phyloP scores from a whole-genome alignment of 2,113 vertebrate genomes.

The Pachycephala philippinensis region DNA sequence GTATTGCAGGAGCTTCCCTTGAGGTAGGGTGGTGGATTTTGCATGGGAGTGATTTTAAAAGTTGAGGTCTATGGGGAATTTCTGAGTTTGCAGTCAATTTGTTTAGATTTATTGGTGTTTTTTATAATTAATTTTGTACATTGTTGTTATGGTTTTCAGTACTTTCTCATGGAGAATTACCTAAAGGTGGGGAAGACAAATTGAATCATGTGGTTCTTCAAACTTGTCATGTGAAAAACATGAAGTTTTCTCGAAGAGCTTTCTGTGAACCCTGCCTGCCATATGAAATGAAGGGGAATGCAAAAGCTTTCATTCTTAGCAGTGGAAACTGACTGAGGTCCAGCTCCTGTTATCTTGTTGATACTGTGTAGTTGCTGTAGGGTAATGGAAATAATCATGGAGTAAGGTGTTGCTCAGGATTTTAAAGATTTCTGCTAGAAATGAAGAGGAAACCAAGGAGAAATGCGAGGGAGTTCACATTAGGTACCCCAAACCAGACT shows the following conservation, averaged over 20 bases:
- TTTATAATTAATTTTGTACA: background rate
- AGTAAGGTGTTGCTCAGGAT: background rate
- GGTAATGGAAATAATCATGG: fast-evolving
- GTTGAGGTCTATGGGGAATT: background rate
- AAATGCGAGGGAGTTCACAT: background rate
- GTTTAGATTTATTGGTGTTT: background rate
- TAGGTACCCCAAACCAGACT: background rate
- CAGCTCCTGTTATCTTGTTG: background rate
- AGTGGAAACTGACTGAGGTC: background rate
- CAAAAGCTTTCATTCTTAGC: background rate
- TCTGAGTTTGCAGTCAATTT: background rate
- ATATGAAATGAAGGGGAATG: background rate
- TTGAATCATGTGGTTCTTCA: background rate
- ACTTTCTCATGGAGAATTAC: background rate
- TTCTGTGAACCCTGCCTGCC: background rate
- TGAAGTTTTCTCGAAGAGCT: background rate
- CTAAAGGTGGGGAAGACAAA: background rate
- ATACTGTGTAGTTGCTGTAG: background rate
- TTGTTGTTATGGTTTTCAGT: background rate
- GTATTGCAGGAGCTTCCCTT: background rate
- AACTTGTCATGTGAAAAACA: fast-evolving
- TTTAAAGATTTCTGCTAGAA: background rate
- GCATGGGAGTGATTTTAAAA: background rate
- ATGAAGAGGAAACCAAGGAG: background rate
- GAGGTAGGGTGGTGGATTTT: background rate